Base-by-base conservation (phyloP, 1,140 invertebrate genomes). In the Berghia stephanieae region DNA sequence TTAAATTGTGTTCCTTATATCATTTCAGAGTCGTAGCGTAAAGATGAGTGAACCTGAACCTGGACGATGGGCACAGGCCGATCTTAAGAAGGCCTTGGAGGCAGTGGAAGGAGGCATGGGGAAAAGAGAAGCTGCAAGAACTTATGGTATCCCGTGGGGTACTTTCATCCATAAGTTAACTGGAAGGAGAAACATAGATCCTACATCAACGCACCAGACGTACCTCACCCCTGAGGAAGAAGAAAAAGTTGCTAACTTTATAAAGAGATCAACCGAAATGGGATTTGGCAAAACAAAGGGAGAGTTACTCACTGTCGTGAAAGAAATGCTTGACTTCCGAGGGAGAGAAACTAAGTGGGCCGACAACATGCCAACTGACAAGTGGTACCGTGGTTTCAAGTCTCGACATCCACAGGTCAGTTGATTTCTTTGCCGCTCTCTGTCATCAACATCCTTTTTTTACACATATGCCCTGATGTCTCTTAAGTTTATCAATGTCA, bases 61-160 rank as follows among this genome's bases (percentile, higher is more conserved):
- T n/a, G n/a, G n/a, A n/a, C n/a, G n/a, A 63, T 63, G 57, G 57
- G 8, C 57, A 16, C 8, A 16, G 57, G 57, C 10, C 8, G 8
- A 16, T 10, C 27, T 63, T 24, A 27, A 10, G 10, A 16, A 8
- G 10, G 57, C 57, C 27, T 63, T 63, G 27, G 57, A 63, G 27
- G 57, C 18, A 63, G 57, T 63, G 10, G 10, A 27, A 16, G 34
- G 34, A 24, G 57, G 57, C 18, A 31, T 31, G 8, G 8, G 18
- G 27, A 63, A 63, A 31, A 10, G 57, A 10, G 34, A 63, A 49
- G 46, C 46, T 49, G 46, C n/a, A 13, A 10, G 10, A n/a, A 49
- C 10, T 13, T 63, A 63, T 63, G 57, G 57, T 16, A 63, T 63
- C 57, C 57, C 57, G 10, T 63, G 57, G 57, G 57, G 57, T 10